Percentiles rank a stretch among this genome's conserved stretches.
These are phyloP conservation scores for Pycnomerus fuliginosus DNA, from an alignment of 2,888 invertebrate genomes.

Conservation along the genomic window DNA sequence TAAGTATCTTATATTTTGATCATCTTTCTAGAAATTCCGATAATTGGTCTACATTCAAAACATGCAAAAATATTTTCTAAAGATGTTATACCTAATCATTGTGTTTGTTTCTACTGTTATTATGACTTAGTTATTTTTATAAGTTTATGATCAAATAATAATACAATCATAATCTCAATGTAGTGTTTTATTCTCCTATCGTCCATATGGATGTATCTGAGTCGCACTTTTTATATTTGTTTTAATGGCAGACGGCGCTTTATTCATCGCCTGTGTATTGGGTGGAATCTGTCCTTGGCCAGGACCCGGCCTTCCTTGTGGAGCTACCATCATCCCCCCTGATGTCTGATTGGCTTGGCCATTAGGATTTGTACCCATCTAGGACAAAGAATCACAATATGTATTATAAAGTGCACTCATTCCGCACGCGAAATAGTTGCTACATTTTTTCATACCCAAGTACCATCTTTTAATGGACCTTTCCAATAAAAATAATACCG, in stretches of 20 bases:
- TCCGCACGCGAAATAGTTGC: too few species aligned
- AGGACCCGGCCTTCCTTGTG: conserved; percentile 55
- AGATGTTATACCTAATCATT: too few species aligned
- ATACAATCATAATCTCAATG: conserved; percentile 3
- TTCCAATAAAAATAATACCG: too few species aligned
- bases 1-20: too few species aligned
- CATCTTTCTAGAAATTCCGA: too few species aligned
- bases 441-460: too few species aligned
- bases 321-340: conserved; percentile 56
- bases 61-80: too few species aligned
- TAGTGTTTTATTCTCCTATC: conserved; percentile 49
- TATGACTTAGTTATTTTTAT: conserved; percentile 31
- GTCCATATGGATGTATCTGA: conserved; percentile 83
- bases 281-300: conserved; percentile 64
- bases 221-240: conserved; percentile 91
- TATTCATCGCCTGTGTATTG: conserved; percentile 66
- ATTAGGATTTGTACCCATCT: conserved; percentile 48
- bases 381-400: too few species aligned
- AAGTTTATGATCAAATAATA: conserved; percentile 31
- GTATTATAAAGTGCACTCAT: too few species aligned
- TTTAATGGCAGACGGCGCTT: conserved; percentile 87
- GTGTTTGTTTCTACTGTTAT: too few species aligned
- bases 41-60: too few species aligned
- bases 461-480: too few species aligned
- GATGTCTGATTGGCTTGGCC: conserved; percentile 49